A percentile compares a stretch with the other conserved stretches of the same genome.
These are phyloP conservation scores for Suncus etruscus DNA, from an alignment of 2,113 vertebrate species.

Conservation along the genomic window DNA sequence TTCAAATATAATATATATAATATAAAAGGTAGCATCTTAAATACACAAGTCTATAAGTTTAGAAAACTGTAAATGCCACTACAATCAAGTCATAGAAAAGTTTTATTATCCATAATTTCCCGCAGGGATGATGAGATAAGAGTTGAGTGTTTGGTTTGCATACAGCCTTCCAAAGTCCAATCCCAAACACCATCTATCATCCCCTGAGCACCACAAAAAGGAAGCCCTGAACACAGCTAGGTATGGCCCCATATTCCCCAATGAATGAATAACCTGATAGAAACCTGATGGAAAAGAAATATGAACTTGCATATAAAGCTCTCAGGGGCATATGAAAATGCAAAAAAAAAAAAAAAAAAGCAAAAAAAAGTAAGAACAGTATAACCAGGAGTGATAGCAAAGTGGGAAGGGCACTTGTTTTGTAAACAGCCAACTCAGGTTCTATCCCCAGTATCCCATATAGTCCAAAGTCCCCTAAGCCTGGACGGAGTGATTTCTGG, in stretches of 20 bases:
- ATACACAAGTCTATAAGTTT: constrained; percentile 17
- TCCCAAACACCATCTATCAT: too few relatives aligned
- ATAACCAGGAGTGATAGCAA: too few relatives aligned
- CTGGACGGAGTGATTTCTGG: too few relatives aligned
- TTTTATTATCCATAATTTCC: neutral
- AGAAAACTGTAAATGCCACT: constrained; percentile 1
- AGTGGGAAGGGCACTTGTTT: too few relatives aligned
- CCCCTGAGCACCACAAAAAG: constrained; percentile 18
- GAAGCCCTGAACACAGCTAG: too few relatives aligned
- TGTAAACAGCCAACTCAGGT: too few relatives aligned
- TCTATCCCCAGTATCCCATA: too few relatives aligned
- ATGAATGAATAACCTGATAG: constrained; percentile 43
- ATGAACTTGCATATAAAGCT: constrained; percentile 39
- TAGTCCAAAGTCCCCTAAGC: too few relatives aligned
- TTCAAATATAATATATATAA: neutral
- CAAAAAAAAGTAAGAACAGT: constrained; percentile 23
- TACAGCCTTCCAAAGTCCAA: too few relatives aligned
- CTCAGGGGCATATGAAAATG: constrained; percentile 32
- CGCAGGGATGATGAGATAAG: neutral
- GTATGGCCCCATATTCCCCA: too few relatives aligned
- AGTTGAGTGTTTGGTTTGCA: neutral
- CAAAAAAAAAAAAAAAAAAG: constrained; percentile 59
- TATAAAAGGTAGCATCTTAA: constrained; percentile 42
- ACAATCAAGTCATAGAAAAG: neutral
- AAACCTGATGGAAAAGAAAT: constrained; percentile 42